A percentile compares a stretch with the other conserved stretches of the same genome.
phyloP scores from a whole-genome alignment of 37 sponge, comb jelly and placozoan genomes.

The Ianthella basta region DNA sequence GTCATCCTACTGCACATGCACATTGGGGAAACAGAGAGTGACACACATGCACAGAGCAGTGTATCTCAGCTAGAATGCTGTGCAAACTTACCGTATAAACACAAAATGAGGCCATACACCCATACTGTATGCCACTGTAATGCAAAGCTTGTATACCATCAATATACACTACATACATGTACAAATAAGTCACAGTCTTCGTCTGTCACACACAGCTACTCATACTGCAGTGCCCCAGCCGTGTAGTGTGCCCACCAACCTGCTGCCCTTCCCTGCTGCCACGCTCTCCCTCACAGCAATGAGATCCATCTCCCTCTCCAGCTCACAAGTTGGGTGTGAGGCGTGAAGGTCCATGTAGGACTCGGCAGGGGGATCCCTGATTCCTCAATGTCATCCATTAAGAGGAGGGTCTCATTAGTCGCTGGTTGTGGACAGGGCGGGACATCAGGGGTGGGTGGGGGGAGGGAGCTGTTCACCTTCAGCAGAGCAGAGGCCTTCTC shows the following conservation, averaged over 20 bases:
- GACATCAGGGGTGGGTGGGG: background rate
- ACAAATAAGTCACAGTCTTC: too few relatives aligned
- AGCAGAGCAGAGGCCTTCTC: constrained; percentile 27
- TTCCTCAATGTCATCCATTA: background rate
- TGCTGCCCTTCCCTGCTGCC: background rate
- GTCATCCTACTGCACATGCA: too few relatives aligned
- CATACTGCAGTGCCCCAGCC: background rate
- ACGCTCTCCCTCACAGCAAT: constrained; percentile 64
- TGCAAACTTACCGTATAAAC: too few relatives aligned
- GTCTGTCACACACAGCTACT: too few relatives aligned
- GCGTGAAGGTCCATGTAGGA: background rate
- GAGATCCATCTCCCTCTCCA: constrained; percentile 78
- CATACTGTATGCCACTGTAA: too few relatives aligned
- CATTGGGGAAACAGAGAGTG: too few relatives aligned
- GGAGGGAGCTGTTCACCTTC: background rate
- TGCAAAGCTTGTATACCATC: too few relatives aligned
- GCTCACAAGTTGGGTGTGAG: background rate
- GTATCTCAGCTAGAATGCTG: too few relatives aligned
- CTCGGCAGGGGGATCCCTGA: background rate
- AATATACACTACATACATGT: background rate
- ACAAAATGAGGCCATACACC: too few relatives aligned
- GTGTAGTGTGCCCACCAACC: background rate
- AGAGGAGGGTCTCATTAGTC: background rate
- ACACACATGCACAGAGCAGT: too few relatives aligned
- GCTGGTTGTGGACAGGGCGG: background rate